Evolutionary conservation across 2,888 invertebrate species (phyloP).

Genomic region (Ectropis crepuscularia): DNA sequence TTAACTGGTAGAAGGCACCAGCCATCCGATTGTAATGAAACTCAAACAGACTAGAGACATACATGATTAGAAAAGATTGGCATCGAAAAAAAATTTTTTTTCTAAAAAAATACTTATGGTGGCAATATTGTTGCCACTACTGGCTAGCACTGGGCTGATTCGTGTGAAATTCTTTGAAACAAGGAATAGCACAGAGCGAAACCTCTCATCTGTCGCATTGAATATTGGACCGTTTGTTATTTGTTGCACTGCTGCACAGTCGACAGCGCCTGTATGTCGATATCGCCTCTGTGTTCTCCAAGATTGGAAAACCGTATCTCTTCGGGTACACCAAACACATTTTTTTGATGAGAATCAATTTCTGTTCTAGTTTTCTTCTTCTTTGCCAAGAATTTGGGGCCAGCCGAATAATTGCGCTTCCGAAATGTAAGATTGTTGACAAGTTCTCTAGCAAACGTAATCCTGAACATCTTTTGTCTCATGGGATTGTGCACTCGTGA

Average conservation of each 20-base stretch:
- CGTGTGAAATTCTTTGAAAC: constrained; percentile 22
- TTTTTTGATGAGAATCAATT: constrained; percentile 20
- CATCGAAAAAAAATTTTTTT: constrained; percentile 1
- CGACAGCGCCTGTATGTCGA: constrained; percentile 21
- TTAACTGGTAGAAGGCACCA: constrained; percentile 5
- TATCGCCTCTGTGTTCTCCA: constrained; percentile 23
- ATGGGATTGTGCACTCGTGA: constrained; percentile 14
- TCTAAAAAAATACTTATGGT: constrained; percentile 3
- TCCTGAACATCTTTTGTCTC: constrained; percentile 30
- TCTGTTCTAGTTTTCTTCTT: constrained; percentile 21
- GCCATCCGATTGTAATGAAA: constrained; percentile 3
- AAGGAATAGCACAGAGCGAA: constrained; percentile 22
- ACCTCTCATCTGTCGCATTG: constrained; percentile 26
- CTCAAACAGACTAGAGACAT: constrained; percentile 1
- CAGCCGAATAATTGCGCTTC: constrained; percentile 19
- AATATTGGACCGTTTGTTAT: constrained; percentile 23
- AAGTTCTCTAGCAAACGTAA: constrained; percentile 20
- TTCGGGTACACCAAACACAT: constrained; percentile 25
- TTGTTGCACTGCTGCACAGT: constrained; percentile 27
- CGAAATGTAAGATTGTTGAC: constrained; percentile 27
- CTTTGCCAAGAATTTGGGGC: constrained; percentile 14
- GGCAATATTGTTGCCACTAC: constrained; percentile 7
- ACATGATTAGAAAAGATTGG: constrained; percentile 3
- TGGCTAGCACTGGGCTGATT: constrained; percentile 5
- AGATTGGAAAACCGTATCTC: constrained; percentile 31